These are phyloP conservation scores for Diceros bicornis DNA, from an alignment of 2,797 vertebrate species.

Conservation along the genomic window DNA sequence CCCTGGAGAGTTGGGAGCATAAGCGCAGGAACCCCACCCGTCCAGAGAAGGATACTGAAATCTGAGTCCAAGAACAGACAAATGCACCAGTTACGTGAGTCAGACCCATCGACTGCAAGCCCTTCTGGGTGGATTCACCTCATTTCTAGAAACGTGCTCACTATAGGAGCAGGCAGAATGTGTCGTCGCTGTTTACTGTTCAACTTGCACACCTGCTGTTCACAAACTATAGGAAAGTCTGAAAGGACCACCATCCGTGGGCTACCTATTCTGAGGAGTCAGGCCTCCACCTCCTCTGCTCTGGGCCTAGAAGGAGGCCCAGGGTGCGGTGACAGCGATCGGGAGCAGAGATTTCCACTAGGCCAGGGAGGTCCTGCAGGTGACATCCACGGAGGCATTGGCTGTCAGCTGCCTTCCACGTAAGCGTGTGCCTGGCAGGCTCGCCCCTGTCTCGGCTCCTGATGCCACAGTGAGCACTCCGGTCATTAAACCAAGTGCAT, in stretches of 20 bases:
- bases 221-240: not conserved
- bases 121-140: rapidly evolving
- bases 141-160: rapidly evolving
- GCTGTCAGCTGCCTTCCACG: rapidly evolving
- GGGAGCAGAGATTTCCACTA: rapidly evolving
- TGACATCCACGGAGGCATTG: rapidly evolving
- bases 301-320: not conserved
- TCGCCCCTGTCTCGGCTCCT: not conserved
- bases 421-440: rapidly evolving
- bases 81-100: rapidly evolving
- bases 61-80: not conserved
- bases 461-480: not conserved
- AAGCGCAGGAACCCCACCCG: not conserved
- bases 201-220: not conserved
- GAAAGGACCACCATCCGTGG: not conserved
- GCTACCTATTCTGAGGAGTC: rapidly evolving
- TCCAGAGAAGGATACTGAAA: not conserved
- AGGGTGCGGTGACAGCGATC: rapidly evolving
- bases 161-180: rapidly evolving
- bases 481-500: not conserved
- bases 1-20: not conserved
- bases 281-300: not conserved
- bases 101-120: not conserved
- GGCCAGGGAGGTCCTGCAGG: rapidly evolving
- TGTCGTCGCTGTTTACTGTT: rapidly evolving